Base-by-base conservation (phyloP, 1,140 invertebrate species). In the Subanguina moxae region DNA sequence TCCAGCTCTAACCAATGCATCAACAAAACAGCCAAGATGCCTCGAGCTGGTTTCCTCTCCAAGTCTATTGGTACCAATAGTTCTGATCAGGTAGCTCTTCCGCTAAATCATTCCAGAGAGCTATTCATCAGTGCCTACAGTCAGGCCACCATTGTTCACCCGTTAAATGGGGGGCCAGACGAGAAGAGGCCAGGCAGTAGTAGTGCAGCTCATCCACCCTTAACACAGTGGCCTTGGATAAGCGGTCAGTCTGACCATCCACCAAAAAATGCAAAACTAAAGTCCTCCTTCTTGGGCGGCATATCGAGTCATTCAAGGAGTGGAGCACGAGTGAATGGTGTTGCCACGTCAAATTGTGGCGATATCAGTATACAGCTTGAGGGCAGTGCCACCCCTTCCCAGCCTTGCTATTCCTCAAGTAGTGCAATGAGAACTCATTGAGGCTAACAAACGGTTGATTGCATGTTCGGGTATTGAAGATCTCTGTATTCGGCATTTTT, bases 301-400 rank as follows among this genome's bases (percentile, higher is more conserved):
- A 3, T 52, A 19, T 52, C 17, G 17, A 25, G 8, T 52, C 48
- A 19, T 19, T 52, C 23, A 21, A 19, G 15, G 17, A 52, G n/a
- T 21, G 23, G 15, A 15, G 11, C 43, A 13, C n/a, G 11, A 45
- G 48, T 3, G 23, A 52, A 52, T 52, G 48, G 48, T 45, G 43
- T n/a, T n/a, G n/a, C n/a, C 32, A 38, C 3, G 32, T 38, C 30
- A 1, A 52, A 45, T n/a, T n/a, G n/a, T 19, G 66, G 63, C 0
- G 66, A 67, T 1, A 67, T 67, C 1, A 67, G 42, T 30, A 67
- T 67, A 19, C 66, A 67, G 19, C 62, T 67, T 28, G 66, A 67
- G 38, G 66, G 66, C 23, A 57, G 23, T 19, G 56, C 66, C 13
- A 23, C 66, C 21, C 65, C 63, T 5, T 57, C 62, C 21, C 3